Evolutionary conservation across 2,113 vertebrate species (phyloP).

Genomic region (Callipepla squamata): DNA sequence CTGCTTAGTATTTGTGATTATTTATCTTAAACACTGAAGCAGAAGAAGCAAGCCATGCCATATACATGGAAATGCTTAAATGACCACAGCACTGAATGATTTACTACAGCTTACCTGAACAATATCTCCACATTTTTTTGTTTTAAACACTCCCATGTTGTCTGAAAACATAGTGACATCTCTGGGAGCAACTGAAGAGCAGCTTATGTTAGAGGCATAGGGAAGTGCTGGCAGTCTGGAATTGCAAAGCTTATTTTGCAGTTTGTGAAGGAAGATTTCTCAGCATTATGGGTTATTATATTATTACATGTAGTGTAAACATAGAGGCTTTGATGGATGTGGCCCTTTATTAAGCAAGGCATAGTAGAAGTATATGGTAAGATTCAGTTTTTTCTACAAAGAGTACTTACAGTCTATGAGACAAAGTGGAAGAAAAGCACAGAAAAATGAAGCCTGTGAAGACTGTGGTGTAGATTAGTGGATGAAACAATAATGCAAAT

Average conservation of each 20-base stretch:
- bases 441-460: not conserved
- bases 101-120: slow-evolving; percentile 54
- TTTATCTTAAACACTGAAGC: slow-evolving; percentile 58
- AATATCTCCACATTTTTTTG: slow-evolving; percentile 22
- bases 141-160: slow-evolving; percentile 49
- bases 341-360: not conserved
- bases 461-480: not conserved
- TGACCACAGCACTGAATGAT: slow-evolving; percentile 45
- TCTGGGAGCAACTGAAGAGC: slow-evolving; percentile 41
- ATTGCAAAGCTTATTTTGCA: not conserved
- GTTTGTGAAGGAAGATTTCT: not conserved
- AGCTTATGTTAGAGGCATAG: slow-evolving; percentile 26
- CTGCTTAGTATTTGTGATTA: slow-evolving; percentile 48
- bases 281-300: not conserved
- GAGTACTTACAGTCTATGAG: not conserved
- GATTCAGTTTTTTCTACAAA: not conserved
- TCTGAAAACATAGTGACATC: slow-evolving; percentile 30
- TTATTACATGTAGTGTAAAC: not conserved
- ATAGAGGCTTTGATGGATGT: not conserved
- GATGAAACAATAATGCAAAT: not conserved
- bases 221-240: slow-evolving; percentile 45
- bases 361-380: not conserved
- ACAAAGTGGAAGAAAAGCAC: not conserved
- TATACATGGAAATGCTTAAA: slow-evolving; percentile 48
- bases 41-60: slow-evolving; percentile 40